These are phyloP conservation scores for Osmerus mordax DNA, from an alignment of 2,113 vertebrate species.

Conservation along the genomic window DNA sequence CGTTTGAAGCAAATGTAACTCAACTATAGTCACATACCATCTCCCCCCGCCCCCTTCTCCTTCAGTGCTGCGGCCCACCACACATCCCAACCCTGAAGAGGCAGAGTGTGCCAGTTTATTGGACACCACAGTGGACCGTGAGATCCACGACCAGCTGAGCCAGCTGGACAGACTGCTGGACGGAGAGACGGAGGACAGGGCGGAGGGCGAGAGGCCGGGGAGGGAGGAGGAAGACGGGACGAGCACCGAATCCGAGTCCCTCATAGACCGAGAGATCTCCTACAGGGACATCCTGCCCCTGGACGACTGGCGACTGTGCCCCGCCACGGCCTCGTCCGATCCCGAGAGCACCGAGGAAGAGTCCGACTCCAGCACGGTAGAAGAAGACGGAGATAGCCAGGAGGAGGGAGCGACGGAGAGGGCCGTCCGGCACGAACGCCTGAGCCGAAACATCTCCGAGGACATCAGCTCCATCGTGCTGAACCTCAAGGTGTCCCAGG, in stretches of 20 bases:
- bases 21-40: not conserved
- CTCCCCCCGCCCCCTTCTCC: not conserved
- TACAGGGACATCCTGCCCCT: slow-evolving; percentile 14
- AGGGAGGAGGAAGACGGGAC: slow-evolving; percentile 2
- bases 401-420: not conserved
- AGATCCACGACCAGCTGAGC: slow-evolving; percentile 19
- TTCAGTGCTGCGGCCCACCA: not conserved
- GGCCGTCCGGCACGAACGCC: not conserved
- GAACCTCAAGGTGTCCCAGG: slow-evolving; percentile 56
- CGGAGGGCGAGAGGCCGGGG: not conserved
- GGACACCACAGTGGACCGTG: slow-evolving; percentile 6
- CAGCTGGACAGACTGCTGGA: slow-evolving; percentile 30
- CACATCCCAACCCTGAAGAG: not conserved
- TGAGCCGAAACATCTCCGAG: slow-evolving; percentile 2
- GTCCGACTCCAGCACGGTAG: not conserved
- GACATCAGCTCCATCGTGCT: slow-evolving; percentile 43
- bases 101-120: not conserved
- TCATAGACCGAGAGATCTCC: not conserved
- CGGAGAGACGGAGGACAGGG: not conserved
- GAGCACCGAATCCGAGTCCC: not conserved
- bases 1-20: too few relatives aligned
- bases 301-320: slow-evolving; percentile 22
- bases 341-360: slow-evolving; percentile 3
- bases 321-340: not conserved
- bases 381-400: not conserved